These are phyloP conservation scores for Parauchenoglanis punctatus DNA, from an alignment of 2,797 vertebrate species.

Conservation along the genomic window DNA sequence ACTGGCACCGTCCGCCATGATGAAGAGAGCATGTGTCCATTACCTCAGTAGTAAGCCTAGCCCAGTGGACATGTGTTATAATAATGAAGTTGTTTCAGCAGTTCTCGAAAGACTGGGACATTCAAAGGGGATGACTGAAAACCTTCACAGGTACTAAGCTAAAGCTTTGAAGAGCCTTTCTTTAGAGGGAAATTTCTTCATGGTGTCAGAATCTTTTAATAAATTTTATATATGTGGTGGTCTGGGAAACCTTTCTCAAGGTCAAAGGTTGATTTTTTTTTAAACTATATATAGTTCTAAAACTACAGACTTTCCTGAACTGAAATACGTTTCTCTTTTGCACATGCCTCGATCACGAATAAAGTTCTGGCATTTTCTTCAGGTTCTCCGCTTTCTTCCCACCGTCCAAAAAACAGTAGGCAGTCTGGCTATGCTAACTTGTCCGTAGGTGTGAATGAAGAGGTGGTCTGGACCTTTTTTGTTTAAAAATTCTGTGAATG, in stretches of 20 bases:
- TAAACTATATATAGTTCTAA: neutral
- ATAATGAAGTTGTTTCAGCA: constrained; percentile 7
- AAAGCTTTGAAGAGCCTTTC: neutral
- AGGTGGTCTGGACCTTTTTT: neutral
- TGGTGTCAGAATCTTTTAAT: neutral
- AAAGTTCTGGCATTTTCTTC: neutral
- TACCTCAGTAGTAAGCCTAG: neutral
- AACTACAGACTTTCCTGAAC: neutral
- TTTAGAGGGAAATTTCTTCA: neutral
- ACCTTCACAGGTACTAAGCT: neutral
- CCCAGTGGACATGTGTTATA: constrained; percentile 14
- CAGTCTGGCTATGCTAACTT: too few relatives aligned
- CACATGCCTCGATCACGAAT: neutral
- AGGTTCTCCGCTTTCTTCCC: neutral
- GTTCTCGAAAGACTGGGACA: neutral
- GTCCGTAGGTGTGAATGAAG: neutral
- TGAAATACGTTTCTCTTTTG: neutral
- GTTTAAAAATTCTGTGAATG: neutral
- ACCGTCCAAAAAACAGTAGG: neutral
- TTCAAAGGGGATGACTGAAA: constrained; percentile 9
- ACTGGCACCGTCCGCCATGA: neutral
- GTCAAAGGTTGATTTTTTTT: neutral
- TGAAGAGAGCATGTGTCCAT: constrained; percentile 19
- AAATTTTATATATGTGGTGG: neutral
- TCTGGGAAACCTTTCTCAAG: neutral